These are phyloP conservation scores for Melieria omissa DNA, from an alignment of 2,888 invertebrate genomes.

Conservation along the genomic window DNA sequence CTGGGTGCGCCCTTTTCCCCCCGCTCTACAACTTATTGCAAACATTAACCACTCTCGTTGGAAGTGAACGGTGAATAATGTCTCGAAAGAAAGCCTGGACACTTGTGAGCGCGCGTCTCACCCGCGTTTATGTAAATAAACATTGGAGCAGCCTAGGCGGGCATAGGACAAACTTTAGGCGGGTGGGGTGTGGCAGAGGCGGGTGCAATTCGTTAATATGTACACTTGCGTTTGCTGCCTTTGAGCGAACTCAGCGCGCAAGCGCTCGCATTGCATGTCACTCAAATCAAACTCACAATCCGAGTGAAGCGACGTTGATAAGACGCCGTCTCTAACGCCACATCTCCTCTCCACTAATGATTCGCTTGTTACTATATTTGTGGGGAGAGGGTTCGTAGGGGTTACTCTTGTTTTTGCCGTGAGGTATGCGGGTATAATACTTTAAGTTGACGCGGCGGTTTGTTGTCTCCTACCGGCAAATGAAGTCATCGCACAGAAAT, in stretches of 20 bases:
- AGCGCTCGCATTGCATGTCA: background rate
- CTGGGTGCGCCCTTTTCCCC: background rate
- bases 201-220: no score
- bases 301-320: background rate
- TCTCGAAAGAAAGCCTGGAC: no score
- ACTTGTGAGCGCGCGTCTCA: background rate
- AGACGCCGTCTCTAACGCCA: background rate
- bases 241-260: no score
- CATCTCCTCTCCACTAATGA: background rate
- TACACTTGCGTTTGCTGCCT: no score
- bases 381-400: background rate
- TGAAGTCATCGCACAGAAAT: slow-evolving; percentile 30
- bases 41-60: no score
- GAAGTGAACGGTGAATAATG: no score
- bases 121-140: background rate
- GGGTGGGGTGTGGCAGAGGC: no score
- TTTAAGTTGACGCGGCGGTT: no score
- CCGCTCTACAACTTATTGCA: background rate
- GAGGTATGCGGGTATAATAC: no score
- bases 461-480: background rate
- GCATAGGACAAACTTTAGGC: no score
- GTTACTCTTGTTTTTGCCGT: no score
- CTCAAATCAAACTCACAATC: background rate
- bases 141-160: background rate
- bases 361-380: background rate